Evolutionary conservation across 2,113 vertebrate genomes (phyloP), one percentile per base, ranked within the genome.

Genomic region (Nibea coibor): DNA sequence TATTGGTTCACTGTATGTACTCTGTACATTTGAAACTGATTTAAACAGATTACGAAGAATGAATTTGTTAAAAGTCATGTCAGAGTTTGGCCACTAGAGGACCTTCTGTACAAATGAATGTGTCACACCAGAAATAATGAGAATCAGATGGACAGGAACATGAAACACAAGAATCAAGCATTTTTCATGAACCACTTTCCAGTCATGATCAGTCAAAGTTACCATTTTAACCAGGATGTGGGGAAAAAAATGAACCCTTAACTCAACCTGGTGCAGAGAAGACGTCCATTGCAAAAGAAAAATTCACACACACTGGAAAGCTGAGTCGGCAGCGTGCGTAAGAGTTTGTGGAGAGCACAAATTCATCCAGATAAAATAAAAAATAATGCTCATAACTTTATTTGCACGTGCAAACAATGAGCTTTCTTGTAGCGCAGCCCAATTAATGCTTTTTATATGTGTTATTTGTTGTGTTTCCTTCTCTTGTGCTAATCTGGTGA

Each of bases 41-140:
- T 24, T 31, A 31, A 31, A 31, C 31, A 31, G 31, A 39, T 39
- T 8, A 39, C 8, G 12, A 57, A 31, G 26, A 64, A 16, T 0
- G 7, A 50, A 15, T 2, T 17, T 24, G 8, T 35, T 9, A 35
- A n/a, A 31, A 54, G 86, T 65, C 43, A 68, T 74, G 35, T 61
- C 51, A 75, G 14, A 16, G 26, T 80, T 61, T 65, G 56, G 14
- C 88, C 91, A 90, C 87, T 73, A 93, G 92, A 87, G 88, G 89
- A 53, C 86, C 73, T 10, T 24, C 72, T 90, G 43, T 45, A 65
- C 88, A 80, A 77, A 86, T 62, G 0, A 72, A 87, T 70, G 76
- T n/a, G 11, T 53, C 28, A 19, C 45, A 31, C 24, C n/a, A 42
- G 26, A 42, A 66, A 24, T 17, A 20, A 62, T 24, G 58, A 50